Evolutionary conservation across 2,113 vertebrate genomes (phyloP), one percentile per base, ranked within the genome.

Genomic region (Tapirus terrestris): DNA sequence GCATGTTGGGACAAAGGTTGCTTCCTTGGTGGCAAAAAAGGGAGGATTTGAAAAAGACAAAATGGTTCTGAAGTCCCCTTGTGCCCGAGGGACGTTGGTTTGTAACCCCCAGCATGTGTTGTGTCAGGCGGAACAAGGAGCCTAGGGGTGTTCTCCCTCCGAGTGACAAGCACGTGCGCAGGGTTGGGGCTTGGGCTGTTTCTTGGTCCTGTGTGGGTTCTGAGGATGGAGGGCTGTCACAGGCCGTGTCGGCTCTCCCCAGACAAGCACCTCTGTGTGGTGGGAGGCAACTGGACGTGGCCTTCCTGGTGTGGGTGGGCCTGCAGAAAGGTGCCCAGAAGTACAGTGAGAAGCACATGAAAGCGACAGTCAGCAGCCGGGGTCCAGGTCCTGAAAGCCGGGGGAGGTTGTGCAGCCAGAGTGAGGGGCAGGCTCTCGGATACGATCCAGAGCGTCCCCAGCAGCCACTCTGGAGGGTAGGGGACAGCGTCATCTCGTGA

Each of bases 81-180:
- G 16, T 18, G 87, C 96, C 25, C 96, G 13, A 39, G 45, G 39
- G 10, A 45, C 45, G 33, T 13, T 9, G 70, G 60, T 27, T 6
- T 31, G 29, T 39, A 5, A 8, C 56, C 8, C 27, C 12, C 0
- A 27, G 12, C 25, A 7, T 25, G 51, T 20, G 1, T 18, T 18
- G n/a, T 51, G 39, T 61, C 39, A 11, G 53, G 53, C 53, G 45
- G 63, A 53, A n/a, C 23, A 27, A 17, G 60, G 8, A 11, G 2
- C 70, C 6, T 7, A n/a, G 43, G 6, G 1, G 25, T 39, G 70
- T 56, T 8, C 39, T 31, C 29, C 53, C 14, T 18, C 45, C 6
- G 14, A n/a, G 2, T 58, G 39, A n/a, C 6, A 13, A 11, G 25
- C n/a, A 18, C 31, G 20, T n/a, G 33, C 51, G 72, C n/a, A 31